phyloP scores from a whole-genome alignment of 64 coral and sea anemone species.

The Anthopleura sola region DNA sequence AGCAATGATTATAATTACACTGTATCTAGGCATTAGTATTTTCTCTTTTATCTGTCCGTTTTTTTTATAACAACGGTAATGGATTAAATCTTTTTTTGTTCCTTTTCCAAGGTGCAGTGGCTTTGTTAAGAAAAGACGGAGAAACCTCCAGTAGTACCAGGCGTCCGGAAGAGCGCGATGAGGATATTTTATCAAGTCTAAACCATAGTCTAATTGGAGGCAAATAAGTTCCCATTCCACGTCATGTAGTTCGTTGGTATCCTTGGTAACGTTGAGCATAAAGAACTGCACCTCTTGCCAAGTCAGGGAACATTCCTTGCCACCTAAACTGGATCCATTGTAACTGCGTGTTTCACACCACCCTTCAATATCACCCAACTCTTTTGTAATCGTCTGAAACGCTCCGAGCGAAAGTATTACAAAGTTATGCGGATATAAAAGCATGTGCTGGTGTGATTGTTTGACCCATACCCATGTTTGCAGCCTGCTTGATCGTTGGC shows the following conservation, averaged over 20 bases:
- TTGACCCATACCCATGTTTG: constrained; percentile 41
- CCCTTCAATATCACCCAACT: not conserved
- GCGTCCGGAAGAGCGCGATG: constrained; percentile 20
- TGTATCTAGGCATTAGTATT: not conserved
- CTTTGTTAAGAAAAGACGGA: constrained; percentile 3
- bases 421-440: constrained; percentile 43
- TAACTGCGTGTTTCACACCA: not conserved
- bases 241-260: not conserved
- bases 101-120: not conserved
- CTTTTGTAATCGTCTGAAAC: constrained; percentile 22
- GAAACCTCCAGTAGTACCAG: constrained; percentile 27
- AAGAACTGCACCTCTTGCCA: constrained; percentile 23
- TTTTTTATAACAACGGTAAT: not conserved
- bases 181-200: not conserved
- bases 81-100: not conserved
- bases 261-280: constrained; percentile 20
- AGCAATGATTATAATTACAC: constrained; percentile 31
- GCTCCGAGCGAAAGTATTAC: constrained; percentile 19
- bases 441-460: constrained; percentile 34
- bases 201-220: constrained; percentile 24
- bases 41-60: not conserved
- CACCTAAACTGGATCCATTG: not conserved
- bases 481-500: constrained; percentile 1
- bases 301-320: not conserved
- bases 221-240: not conserved